phyloP scores from a whole-genome alignment of 2,113 vertebrate species.

The Aegotheles bennettii region DNA sequence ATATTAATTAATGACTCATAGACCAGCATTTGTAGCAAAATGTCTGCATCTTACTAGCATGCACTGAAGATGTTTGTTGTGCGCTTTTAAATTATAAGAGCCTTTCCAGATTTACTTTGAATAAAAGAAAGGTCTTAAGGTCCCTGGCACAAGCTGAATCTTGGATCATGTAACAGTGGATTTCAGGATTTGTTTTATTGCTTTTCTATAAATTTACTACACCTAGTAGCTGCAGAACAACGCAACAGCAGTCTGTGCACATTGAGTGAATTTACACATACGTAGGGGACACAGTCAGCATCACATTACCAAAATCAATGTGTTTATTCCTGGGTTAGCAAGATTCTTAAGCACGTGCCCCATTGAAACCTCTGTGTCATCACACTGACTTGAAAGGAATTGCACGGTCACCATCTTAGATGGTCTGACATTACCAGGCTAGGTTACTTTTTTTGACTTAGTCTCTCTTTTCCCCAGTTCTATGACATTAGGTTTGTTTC shows the following conservation, averaged over 20 bases:
- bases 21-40: neutral
- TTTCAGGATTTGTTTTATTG: neutral
- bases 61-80: neutral
- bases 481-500: neutral
- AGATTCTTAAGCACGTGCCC: neutral
- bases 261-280: neutral
- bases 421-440: neutral
- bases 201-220: neutral
- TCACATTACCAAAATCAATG: neutral
- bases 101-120: neutral
- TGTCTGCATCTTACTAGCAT: neutral
- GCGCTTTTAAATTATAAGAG: neutral
- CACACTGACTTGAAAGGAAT: neutral
- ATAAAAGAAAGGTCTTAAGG: neutral
- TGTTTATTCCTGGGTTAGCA: neutral
- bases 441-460: neutral
- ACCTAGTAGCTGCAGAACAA: neutral
- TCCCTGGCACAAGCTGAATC: neutral
- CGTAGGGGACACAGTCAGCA: accelerated
- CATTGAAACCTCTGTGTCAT: neutral
- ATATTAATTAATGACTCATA: neutral
- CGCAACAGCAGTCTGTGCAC: neutral
- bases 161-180: neutral
- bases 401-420: neutral
- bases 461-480: neutral